Conservation (phyloP, 2,797 vertebrate genomes). For the Pseudomugil gertrudae region DNA sequence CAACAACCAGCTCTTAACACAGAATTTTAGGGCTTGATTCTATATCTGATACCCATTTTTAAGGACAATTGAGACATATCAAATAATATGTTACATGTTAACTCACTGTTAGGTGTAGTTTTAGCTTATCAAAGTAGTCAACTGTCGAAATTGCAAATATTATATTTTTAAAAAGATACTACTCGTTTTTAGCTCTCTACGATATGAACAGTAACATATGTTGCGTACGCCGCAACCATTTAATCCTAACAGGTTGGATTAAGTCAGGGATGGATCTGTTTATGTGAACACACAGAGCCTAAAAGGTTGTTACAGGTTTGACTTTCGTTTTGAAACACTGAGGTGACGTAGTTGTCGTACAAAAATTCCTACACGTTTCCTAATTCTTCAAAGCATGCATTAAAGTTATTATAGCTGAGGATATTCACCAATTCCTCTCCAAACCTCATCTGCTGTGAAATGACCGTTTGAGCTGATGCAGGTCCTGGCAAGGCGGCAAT, state of each 20-base stretch:
- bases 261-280: constrained; percentile 12
- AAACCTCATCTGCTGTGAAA: constrained; percentile 21
- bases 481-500: constrained; percentile 62
- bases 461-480: constrained; percentile 26
- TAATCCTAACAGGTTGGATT: constrained; percentile 29
- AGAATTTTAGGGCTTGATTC: constrained; percentile 26
- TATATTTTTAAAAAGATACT: constrained; percentile 37
- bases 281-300: constrained; percentile 16
- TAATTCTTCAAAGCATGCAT: constrained; percentile 66
- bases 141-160: constrained; percentile 12
- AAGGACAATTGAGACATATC: constrained; percentile 16
- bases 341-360: constrained; percentile 42
- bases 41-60: constrained; percentile 27
- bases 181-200: constrained; percentile 30
- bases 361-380: constrained; percentile 46
- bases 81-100: not conserved
- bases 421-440: constrained; percentile 9
- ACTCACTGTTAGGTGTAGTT: not conserved
- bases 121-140: not conserved
- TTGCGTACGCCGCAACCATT: constrained; percentile 35
- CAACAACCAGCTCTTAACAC: constrained; percentile 36
- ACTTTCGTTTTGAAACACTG: constrained; percentile 54
- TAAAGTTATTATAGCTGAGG: constrained; percentile 26
- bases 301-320: constrained; percentile 25
- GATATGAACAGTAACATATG: constrained; percentile 29